Evolutionary conservation across 2,888 invertebrate species (phyloP).

Genomic region (Hoplodrina ambigua): DNA sequence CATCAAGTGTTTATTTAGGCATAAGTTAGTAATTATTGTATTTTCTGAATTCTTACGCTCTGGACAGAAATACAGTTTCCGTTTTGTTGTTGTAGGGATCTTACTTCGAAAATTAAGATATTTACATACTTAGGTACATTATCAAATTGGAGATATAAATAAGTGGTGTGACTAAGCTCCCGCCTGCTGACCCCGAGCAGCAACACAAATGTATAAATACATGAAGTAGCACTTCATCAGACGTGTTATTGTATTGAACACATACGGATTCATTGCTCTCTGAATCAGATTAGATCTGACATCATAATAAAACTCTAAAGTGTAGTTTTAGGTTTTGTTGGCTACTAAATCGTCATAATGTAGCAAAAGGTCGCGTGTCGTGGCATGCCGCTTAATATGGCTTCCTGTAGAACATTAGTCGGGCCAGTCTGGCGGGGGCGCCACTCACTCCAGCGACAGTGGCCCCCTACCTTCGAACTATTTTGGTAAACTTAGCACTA

Average conservation of each 20-base stretch:
- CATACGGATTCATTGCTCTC: slow-evolving; percentile 38
- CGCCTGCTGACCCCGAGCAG: slow-evolving; percentile 13
- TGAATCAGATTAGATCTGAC: slow-evolving; percentile 40
- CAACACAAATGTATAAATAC: slow-evolving; percentile 36
- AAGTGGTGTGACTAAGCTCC: slow-evolving; percentile 4
- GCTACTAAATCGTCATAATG: slow-evolving; percentile 8
- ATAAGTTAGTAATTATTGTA: background rate
- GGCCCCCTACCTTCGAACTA: background rate
- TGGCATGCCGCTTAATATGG: background rate
- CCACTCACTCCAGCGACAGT: background rate
- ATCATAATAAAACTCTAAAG: slow-evolving; percentile 27
- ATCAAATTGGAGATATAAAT: background rate
- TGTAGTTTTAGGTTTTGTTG: background rate
- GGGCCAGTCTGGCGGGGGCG: background rate
- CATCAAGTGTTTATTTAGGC: background rate
- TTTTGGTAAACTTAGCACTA: slow-evolving; percentile 11
- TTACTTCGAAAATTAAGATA: slow-evolving; percentile 8
- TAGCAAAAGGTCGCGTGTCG: slow-evolving; percentile 7
- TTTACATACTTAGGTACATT: slow-evolving; percentile 2
- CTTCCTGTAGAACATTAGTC: background rate
- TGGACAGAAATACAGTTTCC: background rate
- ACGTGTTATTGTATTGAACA: slow-evolving; percentile 48
- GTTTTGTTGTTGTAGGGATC: slow-evolving; percentile 2
- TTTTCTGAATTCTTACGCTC: background rate
- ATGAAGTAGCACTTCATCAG: slow-evolving; percentile 50